phyloP scores from a whole-genome alignment of 2,888 invertebrate species.

The Drosophila neonasuta region DNA sequence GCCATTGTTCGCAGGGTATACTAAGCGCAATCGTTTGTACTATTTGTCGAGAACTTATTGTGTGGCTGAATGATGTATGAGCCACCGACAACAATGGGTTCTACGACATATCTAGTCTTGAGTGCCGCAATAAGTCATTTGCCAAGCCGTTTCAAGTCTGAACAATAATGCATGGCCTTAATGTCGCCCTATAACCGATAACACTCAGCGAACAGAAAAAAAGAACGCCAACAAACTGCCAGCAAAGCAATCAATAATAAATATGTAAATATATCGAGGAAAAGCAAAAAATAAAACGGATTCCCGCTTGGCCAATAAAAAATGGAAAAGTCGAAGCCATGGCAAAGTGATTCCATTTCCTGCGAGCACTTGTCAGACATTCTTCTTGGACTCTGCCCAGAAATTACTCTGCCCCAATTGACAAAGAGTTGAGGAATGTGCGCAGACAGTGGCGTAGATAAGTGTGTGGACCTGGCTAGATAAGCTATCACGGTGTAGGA shows the following conservation, averaged over 20 bases:
- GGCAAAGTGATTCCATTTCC: slow-evolving; percentile 17
- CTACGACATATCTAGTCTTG: slow-evolving; percentile 26
- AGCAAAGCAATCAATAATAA: slow-evolving; percentile 41
- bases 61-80: slow-evolving; percentile 35
- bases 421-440: slow-evolving; percentile 26
- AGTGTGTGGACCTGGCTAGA: slow-evolving; percentile 15
- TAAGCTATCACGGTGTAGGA: neutral
- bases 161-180: slow-evolving; percentile 47
- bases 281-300: slow-evolving; percentile 19
- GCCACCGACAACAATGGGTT: neutral
- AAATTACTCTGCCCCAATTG: slow-evolving; percentile 48
- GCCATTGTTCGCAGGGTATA: neutral
- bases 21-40: slow-evolving; percentile 2
- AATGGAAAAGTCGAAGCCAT: neutral
- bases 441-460: slow-evolving; percentile 10
- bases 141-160: slow-evolving; percentile 32
- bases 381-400: slow-evolving; percentile 30
- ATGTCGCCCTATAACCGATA: slow-evolving; percentile 38
- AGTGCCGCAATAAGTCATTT: slow-evolving; percentile 49
- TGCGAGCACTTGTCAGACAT: slow-evolving; percentile 8
- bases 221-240: slow-evolving; percentile 12
- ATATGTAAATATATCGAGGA: slow-evolving; percentile 17
- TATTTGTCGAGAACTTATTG: slow-evolving; percentile 44
- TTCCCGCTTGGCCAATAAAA: slow-evolving; percentile 19
- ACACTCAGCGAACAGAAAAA: slow-evolving; percentile 13